Evolutionary conservation across 2,113 vertebrate species (phyloP).

Genomic region (Brachyhypopomus occidentalis): DNA sequence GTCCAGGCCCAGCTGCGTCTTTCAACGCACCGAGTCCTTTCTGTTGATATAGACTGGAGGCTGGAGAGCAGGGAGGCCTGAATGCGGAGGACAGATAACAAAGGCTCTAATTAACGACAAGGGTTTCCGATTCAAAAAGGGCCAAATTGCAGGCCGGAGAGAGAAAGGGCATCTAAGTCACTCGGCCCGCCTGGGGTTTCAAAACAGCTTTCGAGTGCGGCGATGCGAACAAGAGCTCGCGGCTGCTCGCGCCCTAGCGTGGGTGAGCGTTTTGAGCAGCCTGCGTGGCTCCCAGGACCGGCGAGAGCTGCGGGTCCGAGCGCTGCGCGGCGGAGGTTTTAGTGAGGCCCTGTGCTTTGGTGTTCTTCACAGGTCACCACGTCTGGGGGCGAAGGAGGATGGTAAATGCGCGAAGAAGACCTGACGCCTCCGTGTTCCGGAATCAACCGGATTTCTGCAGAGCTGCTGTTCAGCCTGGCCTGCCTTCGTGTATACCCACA

Average conservation of each 20-base stretch:
- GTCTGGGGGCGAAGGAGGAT: constrained; percentile 5
- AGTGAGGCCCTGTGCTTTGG: constrained; percentile 11
- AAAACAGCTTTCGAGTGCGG: neutral
- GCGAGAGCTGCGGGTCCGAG: constrained; percentile 2
- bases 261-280: neutral
- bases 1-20: neutral
- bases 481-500: neutral
- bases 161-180: neutral
- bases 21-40: neutral
- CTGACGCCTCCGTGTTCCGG: constrained; percentile 11
- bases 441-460: constrained; percentile 30
- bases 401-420: constrained; percentile 13
- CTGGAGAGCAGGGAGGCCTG: neutral
- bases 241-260: neutral
- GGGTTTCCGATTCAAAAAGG: neutral
- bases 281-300: neutral
- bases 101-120: constrained; percentile 21
- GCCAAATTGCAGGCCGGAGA: neutral
- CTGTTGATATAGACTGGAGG: neutral
- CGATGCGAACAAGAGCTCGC: neutral
- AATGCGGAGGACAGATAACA: constrained; percentile 5
- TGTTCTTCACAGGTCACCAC: constrained; percentile 24
- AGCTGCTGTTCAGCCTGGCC: neutral
- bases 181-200: neutral
- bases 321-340: constrained; percentile 8